These are phyloP conservation scores for Chlamydotis undulata DNA, from an alignment of 2,113 vertebrate species.

Conservation along the genomic window DNA sequence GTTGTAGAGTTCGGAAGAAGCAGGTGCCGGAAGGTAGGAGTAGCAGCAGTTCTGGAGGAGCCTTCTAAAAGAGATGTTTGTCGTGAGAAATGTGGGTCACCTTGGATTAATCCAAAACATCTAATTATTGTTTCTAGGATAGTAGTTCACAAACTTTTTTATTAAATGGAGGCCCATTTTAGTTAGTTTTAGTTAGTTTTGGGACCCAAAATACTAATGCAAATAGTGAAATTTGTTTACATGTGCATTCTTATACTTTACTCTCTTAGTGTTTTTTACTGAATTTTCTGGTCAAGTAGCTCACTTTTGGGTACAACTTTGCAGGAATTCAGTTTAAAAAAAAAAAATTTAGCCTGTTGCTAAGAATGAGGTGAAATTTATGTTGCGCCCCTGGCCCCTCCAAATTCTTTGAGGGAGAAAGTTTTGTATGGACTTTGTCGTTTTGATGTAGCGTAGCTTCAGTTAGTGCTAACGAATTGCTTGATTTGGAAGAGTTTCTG, in stretches of 20 bases:
- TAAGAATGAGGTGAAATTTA: background rate
- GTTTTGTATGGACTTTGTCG: background rate
- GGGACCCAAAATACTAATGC: background rate
- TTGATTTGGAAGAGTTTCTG: background rate
- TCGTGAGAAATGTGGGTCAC: rapidly evolving
- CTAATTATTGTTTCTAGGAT: background rate
- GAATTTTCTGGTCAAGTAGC: background rate
- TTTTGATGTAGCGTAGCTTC: background rate
- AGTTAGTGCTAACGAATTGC: background rate
- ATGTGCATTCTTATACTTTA: rapidly evolving
- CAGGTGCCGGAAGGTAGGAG: background rate
- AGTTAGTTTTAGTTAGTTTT: too few relatives aligned
- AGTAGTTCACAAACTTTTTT: background rate
- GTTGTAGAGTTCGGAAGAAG: background rate
- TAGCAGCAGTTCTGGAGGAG: background rate
- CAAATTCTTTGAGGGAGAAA: background rate
- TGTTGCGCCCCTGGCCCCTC: background rate
- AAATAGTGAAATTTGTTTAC: background rate
- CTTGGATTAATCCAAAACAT: background rate
- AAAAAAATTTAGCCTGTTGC: background rate
- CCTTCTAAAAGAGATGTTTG: background rate
- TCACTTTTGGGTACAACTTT: background rate
- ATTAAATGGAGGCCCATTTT: background rate
- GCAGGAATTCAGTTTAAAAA: background rate
- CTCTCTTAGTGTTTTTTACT: rapidly evolving